Conservation (phyloP, 2,113 vertebrate genomes). For the Lepus americanus region DNA sequence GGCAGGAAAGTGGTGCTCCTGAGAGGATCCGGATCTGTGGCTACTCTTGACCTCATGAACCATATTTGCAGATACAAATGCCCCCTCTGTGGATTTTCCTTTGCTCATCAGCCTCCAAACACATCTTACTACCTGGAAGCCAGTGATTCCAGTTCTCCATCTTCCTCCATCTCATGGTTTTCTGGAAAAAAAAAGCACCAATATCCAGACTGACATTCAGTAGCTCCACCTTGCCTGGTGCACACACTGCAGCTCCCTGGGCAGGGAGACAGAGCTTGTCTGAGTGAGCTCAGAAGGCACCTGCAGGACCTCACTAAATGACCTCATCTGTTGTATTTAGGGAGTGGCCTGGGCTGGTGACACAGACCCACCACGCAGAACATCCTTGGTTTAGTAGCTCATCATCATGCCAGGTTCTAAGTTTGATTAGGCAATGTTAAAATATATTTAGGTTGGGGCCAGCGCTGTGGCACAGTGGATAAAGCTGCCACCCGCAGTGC, state of each 20-base stretch:
- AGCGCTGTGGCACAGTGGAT: too few relatives aligned
- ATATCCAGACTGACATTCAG: background rate
- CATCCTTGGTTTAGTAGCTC: too few relatives aligned
- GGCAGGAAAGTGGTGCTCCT: background rate
- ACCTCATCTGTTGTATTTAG: background rate
- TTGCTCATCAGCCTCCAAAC: background rate
- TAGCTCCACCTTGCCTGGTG: background rate
- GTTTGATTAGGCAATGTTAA: background rate
- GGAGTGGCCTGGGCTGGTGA: too few relatives aligned
- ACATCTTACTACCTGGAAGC: background rate
- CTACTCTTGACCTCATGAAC: background rate
- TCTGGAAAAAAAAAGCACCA: background rate
- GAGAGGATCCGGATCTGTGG: too few relatives aligned
- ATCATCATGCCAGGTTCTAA: background rate
- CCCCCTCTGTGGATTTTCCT: background rate
- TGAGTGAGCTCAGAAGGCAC: background rate
- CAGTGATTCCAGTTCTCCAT: background rate
- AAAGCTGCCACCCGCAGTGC: too few relatives aligned
- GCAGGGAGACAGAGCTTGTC: background rate
- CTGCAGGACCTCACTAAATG: background rate
- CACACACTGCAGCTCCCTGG: background rate
- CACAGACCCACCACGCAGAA: background rate
- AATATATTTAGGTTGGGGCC: background rate
- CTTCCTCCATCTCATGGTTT: background rate
- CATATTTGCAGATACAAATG: background rate